Percentiles rank a stretch among this genome's conserved stretches.
Evolutionary conservation across 2,888 invertebrate species (phyloP).

Genomic region (Phengaris arion): DNA sequence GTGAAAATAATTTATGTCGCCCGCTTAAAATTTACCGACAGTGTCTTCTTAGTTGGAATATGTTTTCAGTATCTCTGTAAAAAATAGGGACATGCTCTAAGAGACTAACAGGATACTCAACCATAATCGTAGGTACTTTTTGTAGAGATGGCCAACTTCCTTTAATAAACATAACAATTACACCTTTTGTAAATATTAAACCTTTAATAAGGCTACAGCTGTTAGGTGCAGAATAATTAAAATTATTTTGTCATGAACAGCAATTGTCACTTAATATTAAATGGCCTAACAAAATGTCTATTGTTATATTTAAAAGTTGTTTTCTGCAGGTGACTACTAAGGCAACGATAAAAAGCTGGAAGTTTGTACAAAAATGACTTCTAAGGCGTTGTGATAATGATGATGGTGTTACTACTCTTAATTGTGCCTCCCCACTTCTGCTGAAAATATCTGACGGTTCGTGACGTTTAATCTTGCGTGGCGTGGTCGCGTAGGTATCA

Average conservation of each 20-base stretch:
- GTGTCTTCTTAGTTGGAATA: too few relatives aligned
- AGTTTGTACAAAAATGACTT: conserved; percentile 40
- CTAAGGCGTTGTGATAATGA: conserved; percentile 43
- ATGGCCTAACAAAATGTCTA: conserved; percentile 39
- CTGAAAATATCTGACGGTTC: conserved; percentile 63
- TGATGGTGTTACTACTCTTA: conserved; percentile 38
- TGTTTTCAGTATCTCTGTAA: too few relatives aligned
- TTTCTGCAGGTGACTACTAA: conserved; percentile 61
- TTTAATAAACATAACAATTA: too few relatives aligned
- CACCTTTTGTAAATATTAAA: too few relatives aligned
- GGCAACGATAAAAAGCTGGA: conserved; percentile 40
- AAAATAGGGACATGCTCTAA: too few relatives aligned
- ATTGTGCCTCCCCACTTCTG: conserved; percentile 43
- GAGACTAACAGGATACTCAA: too few relatives aligned
- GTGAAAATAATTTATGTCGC: not conserved
- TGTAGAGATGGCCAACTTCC: too few relatives aligned
- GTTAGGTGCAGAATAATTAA: not conserved
- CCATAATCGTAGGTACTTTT: too few relatives aligned
- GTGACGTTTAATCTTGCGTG: conserved; percentile 80
- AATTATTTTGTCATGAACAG: conserved; percentile 21
- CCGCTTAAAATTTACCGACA: too few relatives aligned
- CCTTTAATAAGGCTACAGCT: not conserved
- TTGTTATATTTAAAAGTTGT: conserved; percentile 51
- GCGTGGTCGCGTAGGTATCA: conserved; percentile 70
- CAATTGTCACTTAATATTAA: conserved; percentile 29